Evolutionary conservation across 2,888 invertebrate genomes (phyloP).

Genomic region (Eristalis intricaria): DNA sequence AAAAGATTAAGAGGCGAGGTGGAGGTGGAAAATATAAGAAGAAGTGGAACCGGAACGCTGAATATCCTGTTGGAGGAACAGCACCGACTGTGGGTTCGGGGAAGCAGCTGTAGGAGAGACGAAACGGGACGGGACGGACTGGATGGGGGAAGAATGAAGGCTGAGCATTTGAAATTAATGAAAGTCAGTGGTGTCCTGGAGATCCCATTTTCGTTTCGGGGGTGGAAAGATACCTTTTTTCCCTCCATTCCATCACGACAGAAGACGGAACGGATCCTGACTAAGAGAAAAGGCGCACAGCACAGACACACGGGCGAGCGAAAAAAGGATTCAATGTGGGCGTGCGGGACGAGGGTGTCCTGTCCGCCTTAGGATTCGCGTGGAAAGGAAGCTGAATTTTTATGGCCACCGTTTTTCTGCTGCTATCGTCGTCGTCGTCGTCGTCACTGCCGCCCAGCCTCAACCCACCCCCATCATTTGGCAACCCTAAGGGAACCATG

Average conservation of each 20-base stretch:
- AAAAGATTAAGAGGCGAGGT: constrained; percentile 7
- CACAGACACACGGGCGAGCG: neutral
- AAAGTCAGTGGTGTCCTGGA: constrained; percentile 71
- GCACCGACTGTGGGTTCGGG: neutral
- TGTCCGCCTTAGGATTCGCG: constrained; percentile 70
- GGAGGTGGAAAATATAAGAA: constrained; percentile 46
- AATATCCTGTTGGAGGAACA: constrained; percentile 58
- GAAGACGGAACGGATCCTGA: constrained; percentile 60
- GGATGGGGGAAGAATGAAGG: constrained; percentile 22
- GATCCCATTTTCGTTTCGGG: constrained; percentile 54
- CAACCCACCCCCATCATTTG: constrained; percentile 46
- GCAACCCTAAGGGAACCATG: constrained; percentile 69
- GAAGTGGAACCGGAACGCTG: constrained; percentile 69
- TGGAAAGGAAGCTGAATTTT: constrained; percentile 69
- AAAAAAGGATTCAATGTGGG: constrained; percentile 63
- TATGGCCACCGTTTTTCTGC: constrained; percentile 67
- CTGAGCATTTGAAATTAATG: constrained; percentile 71
- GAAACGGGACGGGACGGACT: constrained; percentile 11
- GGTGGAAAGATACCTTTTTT: constrained; percentile 64
- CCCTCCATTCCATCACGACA: constrained; percentile 56
- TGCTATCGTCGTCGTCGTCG: neutral
- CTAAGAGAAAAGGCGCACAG: neutral
- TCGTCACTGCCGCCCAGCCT: neutral
- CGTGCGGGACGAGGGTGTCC: constrained; percentile 36
- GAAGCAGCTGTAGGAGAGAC: constrained; percentile 7